Base-by-base conservation (phyloP, 2,113 vertebrate genomes). In the Lonchura striata region DNA sequence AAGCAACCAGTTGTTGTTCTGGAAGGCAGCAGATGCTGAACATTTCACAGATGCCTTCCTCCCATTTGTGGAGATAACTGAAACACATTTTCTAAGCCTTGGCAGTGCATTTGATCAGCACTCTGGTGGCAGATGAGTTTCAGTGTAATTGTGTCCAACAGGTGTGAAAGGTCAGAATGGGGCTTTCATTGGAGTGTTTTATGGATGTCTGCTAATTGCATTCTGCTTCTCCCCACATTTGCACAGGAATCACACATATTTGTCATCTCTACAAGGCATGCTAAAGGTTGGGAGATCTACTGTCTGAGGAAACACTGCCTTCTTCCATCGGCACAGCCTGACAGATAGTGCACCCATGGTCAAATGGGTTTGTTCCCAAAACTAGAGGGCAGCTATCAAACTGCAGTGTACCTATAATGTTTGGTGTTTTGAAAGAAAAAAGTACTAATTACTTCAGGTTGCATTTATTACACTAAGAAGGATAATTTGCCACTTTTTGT, bases 1-100 rank as follows among this genome's bases (percentile, higher is more conserved):
- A 95, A 90, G 46, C 69, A 94, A 70, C 27, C 86, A 91, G 93
- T 89, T 95, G 93, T 89, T 95, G n/a, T 83, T 95, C 90, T 84
- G 88, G 79, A 91, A 96, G 71, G 86, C 60, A 96, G 61, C 95
- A 97, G 96, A 91, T 97, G 94, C 70, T 97, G 83, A 78, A 11
- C 89, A 77, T 94, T 96, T 96, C 68, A 93, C 88, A 78, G 52
- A 65, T 49, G 85, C 37, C 70, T 90, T 89, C 61, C 60, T 94
- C 52, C 50, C 27, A 37, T 75, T 94, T 80, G 57, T 72, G 65
- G 49, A 72, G 71, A 96, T 90, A 92, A 87, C 59, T 8, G 46
- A 83, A 96, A 60, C 44, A 88, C 50, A 37, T 80, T 96, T 96
- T 68, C 75, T 47, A 65, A 93, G 50, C 75, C 79, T 74, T 21